These are phyloP conservation scores for Euspilapteryx auroguttella DNA, from an alignment of 2,888 invertebrate genomes.

Conservation along the genomic window DNA sequence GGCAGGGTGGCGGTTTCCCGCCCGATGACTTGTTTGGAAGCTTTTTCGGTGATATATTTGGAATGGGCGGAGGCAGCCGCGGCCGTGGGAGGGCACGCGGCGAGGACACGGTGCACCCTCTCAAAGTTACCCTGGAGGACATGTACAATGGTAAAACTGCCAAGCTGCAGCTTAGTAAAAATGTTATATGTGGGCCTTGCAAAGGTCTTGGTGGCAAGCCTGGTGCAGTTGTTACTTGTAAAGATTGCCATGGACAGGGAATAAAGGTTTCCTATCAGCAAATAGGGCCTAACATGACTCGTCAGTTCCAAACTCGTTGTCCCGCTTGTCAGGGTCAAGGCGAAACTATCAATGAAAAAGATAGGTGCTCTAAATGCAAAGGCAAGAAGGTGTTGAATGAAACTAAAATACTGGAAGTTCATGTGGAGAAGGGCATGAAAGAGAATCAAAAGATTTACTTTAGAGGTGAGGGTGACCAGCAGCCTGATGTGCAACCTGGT, in stretches of 20 bases:
- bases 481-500: slow-evolving; percentile 83
- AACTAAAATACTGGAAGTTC: slow-evolving; percentile 82
- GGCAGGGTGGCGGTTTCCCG: slow-evolving; percentile 55
- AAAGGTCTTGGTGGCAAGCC: slow-evolving; percentile 76
- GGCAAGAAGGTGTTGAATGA: slow-evolving; percentile 85
- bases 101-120: slow-evolving; percentile 82
- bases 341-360: slow-evolving; percentile 75
- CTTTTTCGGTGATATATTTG: slow-evolving; percentile 63
- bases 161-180: slow-evolving; percentile 80
- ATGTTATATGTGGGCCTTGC: slow-evolving; percentile 77
- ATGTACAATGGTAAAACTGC: slow-evolving; percentile 88
- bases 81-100: slow-evolving; percentile 64
- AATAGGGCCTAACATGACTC: slow-evolving; percentile 65
- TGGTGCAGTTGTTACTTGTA: slow-evolving; percentile 69
- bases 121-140: slow-evolving; percentile 87
- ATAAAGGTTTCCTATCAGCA: slow-evolving; percentile 74
- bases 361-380: slow-evolving; percentile 79
- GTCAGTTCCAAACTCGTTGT: slow-evolving; percentile 65
- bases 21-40: slow-evolving; percentile 72
- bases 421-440: slow-evolving; percentile 87
- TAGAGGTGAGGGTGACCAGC: slow-evolving; percentile 88
- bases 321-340: slow-evolving; percentile 70
- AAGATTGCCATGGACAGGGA: slow-evolving; percentile 77
- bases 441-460: slow-evolving; percentile 86
- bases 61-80: slow-evolving; percentile 61